Conservation (phyloP, 2,113 vertebrate genomes). For the Arvicanthis niloticus region DNA sequence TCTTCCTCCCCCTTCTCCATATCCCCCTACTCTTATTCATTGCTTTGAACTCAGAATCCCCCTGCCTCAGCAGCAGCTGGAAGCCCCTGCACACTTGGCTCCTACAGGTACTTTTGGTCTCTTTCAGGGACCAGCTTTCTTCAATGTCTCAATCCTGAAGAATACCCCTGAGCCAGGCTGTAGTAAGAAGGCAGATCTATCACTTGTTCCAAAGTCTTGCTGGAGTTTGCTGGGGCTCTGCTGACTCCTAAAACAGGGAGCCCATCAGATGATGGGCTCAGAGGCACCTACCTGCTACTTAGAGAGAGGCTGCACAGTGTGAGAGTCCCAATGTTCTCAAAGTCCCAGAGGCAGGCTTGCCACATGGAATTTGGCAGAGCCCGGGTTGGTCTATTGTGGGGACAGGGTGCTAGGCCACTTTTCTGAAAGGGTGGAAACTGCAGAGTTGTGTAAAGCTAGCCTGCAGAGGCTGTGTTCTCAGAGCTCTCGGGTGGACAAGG, state of each 20-base stretch:
- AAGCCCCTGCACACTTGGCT: background rate
- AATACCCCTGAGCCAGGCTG: background rate
- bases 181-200: background rate
- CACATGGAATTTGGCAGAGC: background rate
- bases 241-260: background rate
- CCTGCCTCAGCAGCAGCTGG: background rate
- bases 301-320: background rate
- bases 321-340: background rate
- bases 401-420: too few relatives aligned
- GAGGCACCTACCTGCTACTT: background rate
- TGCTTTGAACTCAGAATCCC: background rate
- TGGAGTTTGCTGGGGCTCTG: background rate
- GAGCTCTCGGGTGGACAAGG: background rate
- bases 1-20: too few relatives aligned
- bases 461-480: background rate
- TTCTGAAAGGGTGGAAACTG: background rate
- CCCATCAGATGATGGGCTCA: too few relatives aligned
- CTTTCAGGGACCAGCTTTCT: background rate
- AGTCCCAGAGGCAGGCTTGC: background rate
- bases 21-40: background rate
- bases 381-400: background rate
- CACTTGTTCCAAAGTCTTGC: background rate
- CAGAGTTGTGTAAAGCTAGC: background rate
- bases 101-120: background rate
- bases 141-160: background rate